Evolutionary conservation across 2,888 invertebrate genomes (phyloP), one percentile per base, ranked within the genome.

Genomic region (Dasypolia templi): DNA sequence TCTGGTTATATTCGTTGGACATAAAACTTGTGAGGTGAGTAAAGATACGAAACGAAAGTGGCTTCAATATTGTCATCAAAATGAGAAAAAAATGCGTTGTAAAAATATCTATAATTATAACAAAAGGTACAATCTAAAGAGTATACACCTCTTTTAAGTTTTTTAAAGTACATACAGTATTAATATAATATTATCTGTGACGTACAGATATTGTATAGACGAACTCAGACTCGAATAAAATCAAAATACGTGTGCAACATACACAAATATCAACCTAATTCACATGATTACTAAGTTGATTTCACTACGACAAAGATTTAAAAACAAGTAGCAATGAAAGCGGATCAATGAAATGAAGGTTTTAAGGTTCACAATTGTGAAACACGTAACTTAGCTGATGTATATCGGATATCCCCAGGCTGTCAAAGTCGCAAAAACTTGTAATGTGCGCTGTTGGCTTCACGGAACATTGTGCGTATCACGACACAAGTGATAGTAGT

Each of bases 381-480:
- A 74, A 49, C 14, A 32, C 19, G 22, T 26, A 71, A 70, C 19
- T 32, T 56, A 12, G 11, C 9, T 44, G 29, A 69, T 71, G 73
- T 70, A 53, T 44, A 59, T 65, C 67, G 83, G 72, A 82, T 78
- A 77, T 71, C 14, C 7, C 62, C 75, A 63, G 77, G 55, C 73
- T 79, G 69, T 72, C n/a, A 32, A 63, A 29, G 29, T 65, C 44
- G 78, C 75, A 67, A 79, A 79, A 77, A 75, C 75, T 78, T 62
- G 61, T 51, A 71, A 73, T 75, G 74, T 78, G 75, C 71, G 83
- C 77, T 68, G 72, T 64, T 77, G 72, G 79, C 69, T 74, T 72
- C 14, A 68, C 61, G 67, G 59, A 64, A 73, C 77, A 86, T 83
- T 86, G 83, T 81, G 86, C 85, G 83, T 59, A 22, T 17, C 56